phyloP scores from a whole-genome alignment of 2,113 vertebrate genomes.

The Prionailurus bengalensis region DNA sequence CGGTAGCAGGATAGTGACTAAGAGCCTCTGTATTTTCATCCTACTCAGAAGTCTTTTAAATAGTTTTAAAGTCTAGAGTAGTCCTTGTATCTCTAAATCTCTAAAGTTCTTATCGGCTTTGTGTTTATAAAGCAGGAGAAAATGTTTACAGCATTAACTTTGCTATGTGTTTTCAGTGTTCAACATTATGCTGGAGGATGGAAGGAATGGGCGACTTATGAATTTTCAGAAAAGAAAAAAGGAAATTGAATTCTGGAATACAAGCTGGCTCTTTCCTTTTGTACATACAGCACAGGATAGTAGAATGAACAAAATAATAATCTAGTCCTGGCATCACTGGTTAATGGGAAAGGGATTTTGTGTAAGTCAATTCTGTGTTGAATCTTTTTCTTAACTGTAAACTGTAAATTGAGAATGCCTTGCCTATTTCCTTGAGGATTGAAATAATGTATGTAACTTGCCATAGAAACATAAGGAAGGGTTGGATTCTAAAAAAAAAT shows the following conservation, averaged over 20 bases:
- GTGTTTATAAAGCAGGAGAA: constrained; percentile 31
- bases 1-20: neutral
- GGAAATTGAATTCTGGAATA: constrained; percentile 75
- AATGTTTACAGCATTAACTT: neutral
- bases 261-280: neutral
- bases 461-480: neutral
- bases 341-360: constrained; percentile 31
- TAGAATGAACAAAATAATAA: constrained; percentile 32
- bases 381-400: constrained; percentile 22
- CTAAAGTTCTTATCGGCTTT: neutral
- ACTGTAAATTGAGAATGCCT: neutral
- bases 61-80: neutral
- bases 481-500: neutral
- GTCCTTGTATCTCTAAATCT: neutral
- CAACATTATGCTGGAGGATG: constrained; percentile 94
- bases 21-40: constrained; percentile 19
- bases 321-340: neutral
- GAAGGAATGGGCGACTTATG: constrained; percentile 93
- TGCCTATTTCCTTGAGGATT: neutral
- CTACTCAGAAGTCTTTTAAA: constrained; percentile 26
- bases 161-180: constrained; percentile 88
- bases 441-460: constrained; percentile 36
- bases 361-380: neutral
- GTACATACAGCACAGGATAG: neutral
- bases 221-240: constrained; percentile 86